Conservation (phyloP, 1,140 invertebrate genomes). For the Hylaeus anthracinus region DNA sequence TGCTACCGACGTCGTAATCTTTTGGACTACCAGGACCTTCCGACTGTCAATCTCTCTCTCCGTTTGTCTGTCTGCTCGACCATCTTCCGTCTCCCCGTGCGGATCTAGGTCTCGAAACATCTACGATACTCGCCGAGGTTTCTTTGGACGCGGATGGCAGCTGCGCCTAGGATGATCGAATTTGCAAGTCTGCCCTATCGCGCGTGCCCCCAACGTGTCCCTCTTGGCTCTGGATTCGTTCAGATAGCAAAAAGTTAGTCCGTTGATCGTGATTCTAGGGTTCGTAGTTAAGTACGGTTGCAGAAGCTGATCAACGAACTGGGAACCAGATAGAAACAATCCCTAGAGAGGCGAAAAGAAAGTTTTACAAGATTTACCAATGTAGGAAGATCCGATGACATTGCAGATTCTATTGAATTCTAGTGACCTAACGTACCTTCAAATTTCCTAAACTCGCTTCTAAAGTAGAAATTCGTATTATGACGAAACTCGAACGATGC, state of each 20-base stretch:
- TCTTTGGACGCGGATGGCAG: slow-evolving; percentile 58
- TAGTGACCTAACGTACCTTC: too few relatives aligned
- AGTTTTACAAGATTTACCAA: too few relatives aligned
- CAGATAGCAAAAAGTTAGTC: neutral
- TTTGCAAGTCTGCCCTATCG: slow-evolving; percentile 70
- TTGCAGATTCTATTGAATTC: too few relatives aligned
- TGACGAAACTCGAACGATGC: too few relatives aligned
- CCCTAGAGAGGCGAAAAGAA: too few relatives aligned
- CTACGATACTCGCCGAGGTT: slow-evolving; percentile 57
- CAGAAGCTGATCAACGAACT: neutral
- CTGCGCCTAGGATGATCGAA: slow-evolving; percentile 68
- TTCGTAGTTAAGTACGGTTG: neutral
- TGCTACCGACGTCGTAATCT: slow-evolving; percentile 71
- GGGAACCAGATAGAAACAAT: too few relatives aligned
- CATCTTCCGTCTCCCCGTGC: slow-evolving; percentile 39
- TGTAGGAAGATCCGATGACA: neutral
- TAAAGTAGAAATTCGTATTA: too few relatives aligned
- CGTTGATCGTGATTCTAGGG: neutral
- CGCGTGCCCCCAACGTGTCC: slow-evolving; percentile 39
- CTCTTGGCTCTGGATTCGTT: neutral
- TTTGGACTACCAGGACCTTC: slow-evolving; percentile 55
- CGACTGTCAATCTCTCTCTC: slow-evolving; percentile 46
- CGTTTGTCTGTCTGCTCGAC: slow-evolving; percentile 49
- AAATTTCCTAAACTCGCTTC: too few relatives aligned
- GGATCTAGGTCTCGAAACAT: slow-evolving; percentile 56